Conservation (phyloP, 2,888 invertebrate species). For the Drosophila maculinotata region DNA sequence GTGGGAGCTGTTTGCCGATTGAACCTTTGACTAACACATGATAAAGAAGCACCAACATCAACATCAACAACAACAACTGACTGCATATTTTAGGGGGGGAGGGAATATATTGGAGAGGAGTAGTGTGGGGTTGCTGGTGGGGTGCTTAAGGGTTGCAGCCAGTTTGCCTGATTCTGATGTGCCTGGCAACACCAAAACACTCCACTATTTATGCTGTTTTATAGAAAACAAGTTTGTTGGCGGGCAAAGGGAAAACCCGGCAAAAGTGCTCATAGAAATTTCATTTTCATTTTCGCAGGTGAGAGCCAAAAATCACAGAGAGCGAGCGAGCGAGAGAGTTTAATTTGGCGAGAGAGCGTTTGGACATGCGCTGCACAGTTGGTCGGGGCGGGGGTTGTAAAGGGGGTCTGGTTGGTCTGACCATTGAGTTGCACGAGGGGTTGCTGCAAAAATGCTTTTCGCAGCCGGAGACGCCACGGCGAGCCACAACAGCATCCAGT, state of each 20-base stretch:
- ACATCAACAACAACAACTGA: constrained; percentile 32
- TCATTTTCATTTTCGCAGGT: constrained; percentile 78
- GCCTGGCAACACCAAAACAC: constrained; percentile 70
- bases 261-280: constrained; percentile 63
- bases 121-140: constrained; percentile 5
- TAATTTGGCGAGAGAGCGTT: constrained; percentile 33
- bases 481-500: constrained; percentile 82
- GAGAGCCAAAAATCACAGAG: constrained; percentile 44
- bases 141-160: constrained; percentile 66
- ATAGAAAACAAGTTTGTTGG: constrained; percentile 16
- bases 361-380: constrained; percentile 58
- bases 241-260: constrained; percentile 34
- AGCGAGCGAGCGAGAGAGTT: constrained; percentile 15
- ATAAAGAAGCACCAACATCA: constrained; percentile 60
- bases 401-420: constrained; percentile 17
- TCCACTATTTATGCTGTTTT: constrained; percentile 52
- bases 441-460: constrained; percentile 54
- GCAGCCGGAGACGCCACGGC: constrained; percentile 44
- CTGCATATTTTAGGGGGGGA: constrained; percentile 44
- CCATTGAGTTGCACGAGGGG: constrained; percentile 38
- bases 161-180: constrained; percentile 40
- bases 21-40: constrained; percentile 74
- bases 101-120: not conserved
- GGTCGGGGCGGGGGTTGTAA: not conserved
- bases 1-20: constrained; percentile 47